Evolutionary conservation across 2,888 invertebrate genomes (phyloP).

Genomic region (Lasioglossum figueresi): DNA sequence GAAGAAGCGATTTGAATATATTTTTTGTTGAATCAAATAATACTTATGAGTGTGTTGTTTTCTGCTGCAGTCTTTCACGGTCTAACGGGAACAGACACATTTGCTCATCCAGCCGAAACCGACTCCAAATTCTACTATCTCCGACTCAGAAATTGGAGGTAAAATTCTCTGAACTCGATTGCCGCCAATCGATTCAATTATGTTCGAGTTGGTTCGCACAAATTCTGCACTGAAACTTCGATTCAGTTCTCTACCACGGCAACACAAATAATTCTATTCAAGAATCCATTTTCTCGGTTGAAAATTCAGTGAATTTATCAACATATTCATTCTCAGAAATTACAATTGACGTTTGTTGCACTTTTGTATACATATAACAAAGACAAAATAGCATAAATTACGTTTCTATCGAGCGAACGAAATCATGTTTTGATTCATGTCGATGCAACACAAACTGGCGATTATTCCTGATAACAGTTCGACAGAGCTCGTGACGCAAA

Average conservation of each 20-base stretch:
- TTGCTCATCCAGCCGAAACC: conserved; percentile 24
- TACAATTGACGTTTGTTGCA: neutral
- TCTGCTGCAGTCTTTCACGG: conserved; percentile 17
- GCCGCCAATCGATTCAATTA: neutral
- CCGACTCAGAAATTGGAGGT: neutral
- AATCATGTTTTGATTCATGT: neutral
- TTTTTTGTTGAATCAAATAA: neutral
- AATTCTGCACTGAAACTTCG: neutral
- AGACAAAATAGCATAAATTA: neutral
- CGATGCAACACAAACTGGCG: neutral
- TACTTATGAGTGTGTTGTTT: neutral
- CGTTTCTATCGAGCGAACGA: neutral
- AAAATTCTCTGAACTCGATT: neutral
- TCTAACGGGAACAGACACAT: conserved; percentile 26
- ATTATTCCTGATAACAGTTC: conserved; percentile 20
- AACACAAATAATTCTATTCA: neutral
- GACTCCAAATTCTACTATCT: neutral
- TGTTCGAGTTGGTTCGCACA: neutral
- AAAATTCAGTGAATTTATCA: neutral
- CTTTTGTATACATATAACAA: neutral
- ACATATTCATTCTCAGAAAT: neutral
- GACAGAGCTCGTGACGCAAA: conserved; percentile 3
- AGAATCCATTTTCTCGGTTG: neutral
- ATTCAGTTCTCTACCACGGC: neutral
- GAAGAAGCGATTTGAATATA: neutral